These are phyloP conservation scores for Peromyscus attwateri DNA, from an alignment of 2,797 vertebrate genomes.

Conservation along the genomic window DNA sequence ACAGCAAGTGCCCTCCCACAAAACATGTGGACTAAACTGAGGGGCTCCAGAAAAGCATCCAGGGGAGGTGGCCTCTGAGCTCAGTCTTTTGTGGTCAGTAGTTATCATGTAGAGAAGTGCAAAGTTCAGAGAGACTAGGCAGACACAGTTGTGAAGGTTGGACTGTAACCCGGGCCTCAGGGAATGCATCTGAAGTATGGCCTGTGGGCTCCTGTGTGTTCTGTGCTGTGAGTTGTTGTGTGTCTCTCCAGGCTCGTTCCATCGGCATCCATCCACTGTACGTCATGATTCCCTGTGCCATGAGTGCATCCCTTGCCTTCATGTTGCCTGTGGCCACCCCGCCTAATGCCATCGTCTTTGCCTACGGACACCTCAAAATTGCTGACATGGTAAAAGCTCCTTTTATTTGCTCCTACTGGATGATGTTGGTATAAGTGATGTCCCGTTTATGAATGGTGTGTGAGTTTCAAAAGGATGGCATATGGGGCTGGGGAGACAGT, in stretches of 20 bases:
- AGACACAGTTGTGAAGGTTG: neutral
- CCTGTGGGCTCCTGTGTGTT: neutral
- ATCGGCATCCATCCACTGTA: slow-evolving; percentile 95
- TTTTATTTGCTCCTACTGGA: slow-evolving; percentile 4
- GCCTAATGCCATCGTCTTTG: slow-evolving; percentile 98
- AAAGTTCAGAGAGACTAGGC: neutral
- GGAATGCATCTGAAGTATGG: neutral
- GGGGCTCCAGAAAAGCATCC: neutral
- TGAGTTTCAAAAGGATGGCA: neutral
- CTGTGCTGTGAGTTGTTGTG: neutral
- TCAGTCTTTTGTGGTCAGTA: neutral
- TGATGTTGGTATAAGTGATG: neutral
- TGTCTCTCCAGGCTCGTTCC: slow-evolving; percentile 90
- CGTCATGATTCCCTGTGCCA: slow-evolving; percentile 96
- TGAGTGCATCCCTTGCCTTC: slow-evolving; percentile 97
- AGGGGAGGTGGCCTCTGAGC: neutral
- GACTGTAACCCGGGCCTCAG: fast-evolving
- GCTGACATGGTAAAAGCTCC: slow-evolving; percentile 94
- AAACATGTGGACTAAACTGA: neutral
- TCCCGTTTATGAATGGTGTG: neutral
- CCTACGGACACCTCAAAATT: slow-evolving; percentile 95
- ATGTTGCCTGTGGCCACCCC: slow-evolving; percentile 98
- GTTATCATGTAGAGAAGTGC: neutral
- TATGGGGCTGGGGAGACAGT: neutral
- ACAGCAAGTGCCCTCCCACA: neutral